Evolutionary conservation across 2,888 invertebrate species (phyloP), one percentile per base, ranked within the genome.

Genomic region (Acheta domesticus): DNA sequence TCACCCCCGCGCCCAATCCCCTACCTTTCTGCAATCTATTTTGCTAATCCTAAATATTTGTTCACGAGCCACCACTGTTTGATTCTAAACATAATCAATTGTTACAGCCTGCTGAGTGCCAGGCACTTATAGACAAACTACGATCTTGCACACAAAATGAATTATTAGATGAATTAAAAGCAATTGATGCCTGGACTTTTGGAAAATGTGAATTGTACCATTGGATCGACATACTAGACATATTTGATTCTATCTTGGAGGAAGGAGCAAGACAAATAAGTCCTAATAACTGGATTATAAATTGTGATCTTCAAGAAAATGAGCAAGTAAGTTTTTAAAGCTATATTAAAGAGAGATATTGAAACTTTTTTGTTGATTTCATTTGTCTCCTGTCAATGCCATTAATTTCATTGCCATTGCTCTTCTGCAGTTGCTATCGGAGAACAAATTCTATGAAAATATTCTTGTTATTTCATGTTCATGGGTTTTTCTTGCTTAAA

Each of bases 151-250:
- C 91, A 77, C 89, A 90, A 76, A 88, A 90, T 80, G 92, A 92
- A 84, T 87, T 95, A 81, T 86, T 92, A 3, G 89, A 90, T 77
- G 93, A 93, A 86, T 87, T 95, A 80, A 91, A 91, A 81, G 91
- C 91, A 83, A 91, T 95, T 82, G 93, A 93, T 84, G 91, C 93
- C 75, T 95, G 95, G 94, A 93, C 93, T 49, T 95, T 92, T 87
- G 95, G 94, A 79, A 95, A 95, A 89, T 95, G 94, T 86, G 95
- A 96, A 86, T 87, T 96, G 21, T 93, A 93, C 84, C 94, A 95
- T 86, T 96, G 95, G 95, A 93, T 94, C 82, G 93, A 94, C 87
- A 92, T 95, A 23, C 87, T 95, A 79, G 94, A 95, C 87, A 89
- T 92, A 75, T 92, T 92, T 84, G 93, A 93, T 85, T 89, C 89